Evolutionary conservation across 2,888 invertebrate genomes (phyloP).

Genomic region (Papilio gigon): DNA sequence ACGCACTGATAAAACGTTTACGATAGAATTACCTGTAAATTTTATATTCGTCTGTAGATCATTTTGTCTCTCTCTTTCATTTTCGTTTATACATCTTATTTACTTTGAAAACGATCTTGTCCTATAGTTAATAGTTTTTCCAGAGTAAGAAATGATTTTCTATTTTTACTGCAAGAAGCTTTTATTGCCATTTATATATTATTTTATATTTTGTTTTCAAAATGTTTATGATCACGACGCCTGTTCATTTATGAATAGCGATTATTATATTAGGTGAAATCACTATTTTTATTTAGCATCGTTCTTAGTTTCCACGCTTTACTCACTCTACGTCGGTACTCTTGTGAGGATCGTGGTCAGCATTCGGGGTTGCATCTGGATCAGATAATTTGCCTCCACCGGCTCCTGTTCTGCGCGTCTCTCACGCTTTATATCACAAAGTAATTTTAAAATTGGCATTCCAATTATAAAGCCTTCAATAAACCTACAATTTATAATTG

Average conservation of each 20-base stretch:
- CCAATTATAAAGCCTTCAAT: no score
- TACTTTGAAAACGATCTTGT: background rate
- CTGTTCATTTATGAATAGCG: background rate
- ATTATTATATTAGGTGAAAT: background rate
- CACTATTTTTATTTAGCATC: background rate
- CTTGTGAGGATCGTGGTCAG: no score
- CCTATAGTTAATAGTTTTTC: background rate
- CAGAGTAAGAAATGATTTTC: background rate
- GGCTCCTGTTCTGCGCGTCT: no score
- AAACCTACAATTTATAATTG: no score
- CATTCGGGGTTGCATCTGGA: no score
- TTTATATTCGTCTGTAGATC: background rate
- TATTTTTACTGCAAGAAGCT: background rate
- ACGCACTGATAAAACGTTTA: constrained; percentile 9
- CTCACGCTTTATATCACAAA: no score
- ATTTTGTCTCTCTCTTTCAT: background rate
- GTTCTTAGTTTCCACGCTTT: background rate
- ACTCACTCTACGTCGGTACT: no score
- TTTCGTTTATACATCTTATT: background rate
- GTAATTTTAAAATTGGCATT: no score
- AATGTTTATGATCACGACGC: background rate
- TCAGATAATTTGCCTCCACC: no score
- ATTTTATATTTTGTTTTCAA: background rate
- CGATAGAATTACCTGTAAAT: background rate
- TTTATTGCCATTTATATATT: background rate